A percentile compares a stretch with the other conserved stretches of the same genome.
phyloP scores from a whole-genome alignment of 2,113 vertebrate genomes.

The Rhegmatorhina hoffmannsi region DNA sequence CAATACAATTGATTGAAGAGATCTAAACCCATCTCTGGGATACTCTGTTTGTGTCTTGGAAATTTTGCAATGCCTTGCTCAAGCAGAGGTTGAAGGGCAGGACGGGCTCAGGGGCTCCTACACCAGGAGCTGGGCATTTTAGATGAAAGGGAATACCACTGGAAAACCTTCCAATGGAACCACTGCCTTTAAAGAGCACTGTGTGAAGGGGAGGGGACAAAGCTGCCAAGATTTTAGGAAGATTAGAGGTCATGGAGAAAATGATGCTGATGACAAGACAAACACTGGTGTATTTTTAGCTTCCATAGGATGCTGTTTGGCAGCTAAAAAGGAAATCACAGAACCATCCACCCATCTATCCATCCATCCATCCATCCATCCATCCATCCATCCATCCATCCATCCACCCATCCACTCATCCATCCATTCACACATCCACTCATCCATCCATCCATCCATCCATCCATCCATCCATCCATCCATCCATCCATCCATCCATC shows the following conservation, averaged over 20 bases:
- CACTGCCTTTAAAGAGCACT: background rate
- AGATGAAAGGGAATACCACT: background rate
- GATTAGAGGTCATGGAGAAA: background rate
- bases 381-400: background rate
- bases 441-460: background rate
- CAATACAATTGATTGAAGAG: constrained; percentile 48
- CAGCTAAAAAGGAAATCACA: background rate
- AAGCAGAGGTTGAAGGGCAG: background rate
- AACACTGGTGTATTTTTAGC: background rate
- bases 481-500: background rate
- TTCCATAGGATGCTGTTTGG: background rate
- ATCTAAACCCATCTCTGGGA: constrained; percentile 10
- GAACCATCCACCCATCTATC: background rate
- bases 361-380: background rate
- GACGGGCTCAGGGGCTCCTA: background rate
- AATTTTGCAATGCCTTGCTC: background rate
- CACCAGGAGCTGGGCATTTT: background rate
- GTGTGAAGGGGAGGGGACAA: background rate
- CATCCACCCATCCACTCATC: background rate
- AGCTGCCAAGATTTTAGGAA: background rate
- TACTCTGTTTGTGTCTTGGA: background rate
- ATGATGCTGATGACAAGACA: background rate
- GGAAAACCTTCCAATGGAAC: background rate
- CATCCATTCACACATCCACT: too few relatives aligned
- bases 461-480: background rate